Percentiles rank a stretch among this genome's conserved stretches.
Evolutionary conservation across 2,888 invertebrate species (phyloP).

Genomic region (Lasioglossum oenotherae): DNA sequence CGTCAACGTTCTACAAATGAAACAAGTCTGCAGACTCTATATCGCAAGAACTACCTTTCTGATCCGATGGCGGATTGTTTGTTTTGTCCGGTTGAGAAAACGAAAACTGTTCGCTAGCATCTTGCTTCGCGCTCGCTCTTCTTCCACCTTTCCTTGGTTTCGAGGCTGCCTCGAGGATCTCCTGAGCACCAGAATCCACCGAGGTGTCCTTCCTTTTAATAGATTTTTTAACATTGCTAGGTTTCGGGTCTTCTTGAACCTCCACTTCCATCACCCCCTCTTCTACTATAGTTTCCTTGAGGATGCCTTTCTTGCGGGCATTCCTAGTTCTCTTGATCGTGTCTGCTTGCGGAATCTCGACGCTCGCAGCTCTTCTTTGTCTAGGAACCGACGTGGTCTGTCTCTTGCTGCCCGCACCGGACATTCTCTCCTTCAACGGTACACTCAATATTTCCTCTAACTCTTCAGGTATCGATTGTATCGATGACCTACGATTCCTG

Average conservation of each 20-base stretch:
- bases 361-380: constrained; percentile 76
- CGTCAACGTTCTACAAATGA: not conserved
- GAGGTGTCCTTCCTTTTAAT: constrained; percentile 67
- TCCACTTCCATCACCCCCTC: constrained; percentile 61
- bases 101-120: constrained; percentile 59
- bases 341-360: constrained; percentile 65
- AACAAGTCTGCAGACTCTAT: not conserved
- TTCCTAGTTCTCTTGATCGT: constrained; percentile 68
- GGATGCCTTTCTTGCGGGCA: constrained; percentile 60
- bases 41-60: constrained; percentile 57
- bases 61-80: constrained; percentile 58
- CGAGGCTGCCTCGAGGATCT: constrained; percentile 5
- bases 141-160: constrained; percentile 57
- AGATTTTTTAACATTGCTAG: constrained; percentile 21
- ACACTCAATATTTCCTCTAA: constrained; percentile 68
- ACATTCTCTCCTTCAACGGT: constrained; percentile 44
- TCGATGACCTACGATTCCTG: constrained; percentile 73
- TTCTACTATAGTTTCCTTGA: constrained; percentile 67
- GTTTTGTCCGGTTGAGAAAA: constrained; percentile 75
- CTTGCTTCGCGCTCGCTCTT: constrained; percentile 64
- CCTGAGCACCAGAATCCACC: constrained; percentile 41
- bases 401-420: constrained; percentile 13
- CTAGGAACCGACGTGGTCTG: constrained; percentile 38
- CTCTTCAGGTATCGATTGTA: constrained; percentile 78
- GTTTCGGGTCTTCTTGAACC: constrained; percentile 21